A percentile compares a stretch with the other conserved stretches of the same genome.
Conservation (phyloP, 2,113 vertebrate species). For the Alces alces region DNA sequence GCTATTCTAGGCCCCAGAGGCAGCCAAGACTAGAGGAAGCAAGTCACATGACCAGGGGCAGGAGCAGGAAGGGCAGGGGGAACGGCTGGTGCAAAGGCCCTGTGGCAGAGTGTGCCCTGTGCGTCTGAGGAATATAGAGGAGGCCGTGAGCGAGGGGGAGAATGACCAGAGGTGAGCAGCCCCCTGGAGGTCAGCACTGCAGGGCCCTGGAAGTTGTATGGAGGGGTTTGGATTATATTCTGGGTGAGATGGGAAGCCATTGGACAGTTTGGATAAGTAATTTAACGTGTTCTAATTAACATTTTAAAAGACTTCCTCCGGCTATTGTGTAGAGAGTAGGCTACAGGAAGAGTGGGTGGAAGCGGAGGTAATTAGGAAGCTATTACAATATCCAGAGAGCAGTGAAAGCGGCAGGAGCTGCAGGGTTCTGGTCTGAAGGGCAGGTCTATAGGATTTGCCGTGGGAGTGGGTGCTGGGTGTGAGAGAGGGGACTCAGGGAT, state of each 20-base stretch:
- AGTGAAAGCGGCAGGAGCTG: background rate
- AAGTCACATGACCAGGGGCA: background rate
- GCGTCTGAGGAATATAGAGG: background rate
- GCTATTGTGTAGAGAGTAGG: background rate
- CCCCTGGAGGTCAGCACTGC: background rate
- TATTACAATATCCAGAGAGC: background rate
- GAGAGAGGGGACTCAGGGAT: background rate
- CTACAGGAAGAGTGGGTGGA: background rate
- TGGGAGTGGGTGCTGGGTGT: background rate
- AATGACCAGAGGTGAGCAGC: background rate
- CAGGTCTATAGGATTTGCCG: background rate
- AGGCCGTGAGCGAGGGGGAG: background rate
- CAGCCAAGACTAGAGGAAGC: background rate
- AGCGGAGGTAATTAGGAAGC: background rate
- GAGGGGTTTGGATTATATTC: background rate
- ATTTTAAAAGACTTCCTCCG: background rate
- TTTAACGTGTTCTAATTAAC: background rate
- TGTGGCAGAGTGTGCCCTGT: background rate
- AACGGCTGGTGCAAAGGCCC: background rate
- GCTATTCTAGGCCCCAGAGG: background rate
- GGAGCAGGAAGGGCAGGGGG: background rate
- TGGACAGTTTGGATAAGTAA: background rate
- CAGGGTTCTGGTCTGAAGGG: background rate
- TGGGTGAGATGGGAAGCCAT: background rate
- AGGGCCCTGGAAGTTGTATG: background rate